Conservation (phyloP, 1,140 invertebrate genomes). For the Atopsyche davidsoni region DNA sequence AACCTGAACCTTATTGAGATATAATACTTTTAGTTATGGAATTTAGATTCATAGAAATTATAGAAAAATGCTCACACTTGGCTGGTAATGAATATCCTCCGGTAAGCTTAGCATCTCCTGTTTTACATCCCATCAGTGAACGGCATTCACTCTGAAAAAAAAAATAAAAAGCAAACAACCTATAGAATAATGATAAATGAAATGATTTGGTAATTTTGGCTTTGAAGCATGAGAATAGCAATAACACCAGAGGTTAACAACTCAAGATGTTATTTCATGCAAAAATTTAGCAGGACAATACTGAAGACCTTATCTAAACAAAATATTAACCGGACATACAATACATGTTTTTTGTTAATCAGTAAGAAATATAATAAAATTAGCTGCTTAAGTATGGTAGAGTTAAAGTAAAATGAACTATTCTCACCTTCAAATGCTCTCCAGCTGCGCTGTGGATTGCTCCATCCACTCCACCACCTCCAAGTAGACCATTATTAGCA, state of each 20-base stretch:
- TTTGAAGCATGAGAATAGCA: not conserved
- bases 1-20: not conserved
- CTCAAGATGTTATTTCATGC: not conserved
- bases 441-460: slow-evolving; percentile 80
- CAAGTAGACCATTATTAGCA: slow-evolving; percentile 71
- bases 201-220: not conserved
- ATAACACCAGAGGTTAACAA: not conserved
- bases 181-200: not conserved
- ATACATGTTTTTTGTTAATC: slow-evolving; percentile 1
- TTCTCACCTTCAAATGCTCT: slow-evolving; percentile 45
- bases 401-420: slow-evolving; percentile 10
- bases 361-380: slow-evolving; percentile 5
- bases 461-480: slow-evolving; percentile 85
- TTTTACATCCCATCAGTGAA: slow-evolving; percentile 63
- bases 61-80: slow-evolving; percentile 53
- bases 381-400: not conserved
- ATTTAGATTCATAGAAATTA: not conserved
- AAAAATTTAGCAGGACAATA: not conserved
- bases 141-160: slow-evolving; percentile 61
- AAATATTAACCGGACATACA: no score
- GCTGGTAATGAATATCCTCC: slow-evolving; percentile 72
- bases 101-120: slow-evolving; percentile 77
- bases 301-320: not conserved
- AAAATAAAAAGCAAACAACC: not conserved
- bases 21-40: not conserved